Evolutionary conservation across 2,113 vertebrate genomes (phyloP).

Genomic region (Xenus cinereus): DNA sequence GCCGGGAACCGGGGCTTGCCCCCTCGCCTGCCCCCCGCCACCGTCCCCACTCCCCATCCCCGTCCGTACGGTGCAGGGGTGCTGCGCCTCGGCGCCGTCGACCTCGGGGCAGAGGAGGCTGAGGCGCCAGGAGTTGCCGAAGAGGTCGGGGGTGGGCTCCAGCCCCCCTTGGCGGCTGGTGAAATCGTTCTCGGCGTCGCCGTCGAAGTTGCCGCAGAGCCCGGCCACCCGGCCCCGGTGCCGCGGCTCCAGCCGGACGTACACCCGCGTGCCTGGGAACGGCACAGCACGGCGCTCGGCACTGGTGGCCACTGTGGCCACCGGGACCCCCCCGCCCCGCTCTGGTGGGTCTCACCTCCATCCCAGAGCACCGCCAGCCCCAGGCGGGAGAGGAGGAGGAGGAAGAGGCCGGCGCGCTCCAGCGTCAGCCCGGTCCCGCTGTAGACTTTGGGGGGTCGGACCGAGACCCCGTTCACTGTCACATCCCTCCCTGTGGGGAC

Average conservation of each 20-base stretch:
- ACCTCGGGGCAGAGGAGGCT: conserved; percentile 86
- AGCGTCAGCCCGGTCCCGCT: conserved; percentile 82
- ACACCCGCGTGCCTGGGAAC: conserved; percentile 83
- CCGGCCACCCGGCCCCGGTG: conserved; percentile 81
- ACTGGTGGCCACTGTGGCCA: neutral
- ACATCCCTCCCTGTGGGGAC: conserved; percentile 79
- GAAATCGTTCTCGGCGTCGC: conserved; percentile 87
- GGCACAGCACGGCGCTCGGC: neutral
- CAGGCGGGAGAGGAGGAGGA: conserved; percentile 78
- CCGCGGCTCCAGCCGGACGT: conserved; percentile 79
- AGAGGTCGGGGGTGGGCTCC: conserved; percentile 84
- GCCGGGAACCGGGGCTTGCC: neutral
- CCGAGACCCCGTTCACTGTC: conserved; percentile 83
- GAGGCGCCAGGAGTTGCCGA: conserved; percentile 92
- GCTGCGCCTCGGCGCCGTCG: conserved; percentile 68
- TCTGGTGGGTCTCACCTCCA: conserved; percentile 75
- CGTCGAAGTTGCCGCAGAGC: conserved; percentile 90
- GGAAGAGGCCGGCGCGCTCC: conserved; percentile 79
- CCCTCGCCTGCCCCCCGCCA: too few relatives aligned
- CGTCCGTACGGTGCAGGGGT: conserved; percentile 80
- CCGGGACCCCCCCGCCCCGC: too few relatives aligned
- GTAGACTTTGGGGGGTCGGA: conserved; percentile 83
- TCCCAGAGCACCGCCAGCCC: conserved; percentile 89
- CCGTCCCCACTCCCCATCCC: neutral
- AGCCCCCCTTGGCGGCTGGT: conserved; percentile 83